These are phyloP conservation scores for Pterocles burchelli DNA, from an alignment of 2,113 vertebrate genomes.

Conservation along the genomic window DNA sequence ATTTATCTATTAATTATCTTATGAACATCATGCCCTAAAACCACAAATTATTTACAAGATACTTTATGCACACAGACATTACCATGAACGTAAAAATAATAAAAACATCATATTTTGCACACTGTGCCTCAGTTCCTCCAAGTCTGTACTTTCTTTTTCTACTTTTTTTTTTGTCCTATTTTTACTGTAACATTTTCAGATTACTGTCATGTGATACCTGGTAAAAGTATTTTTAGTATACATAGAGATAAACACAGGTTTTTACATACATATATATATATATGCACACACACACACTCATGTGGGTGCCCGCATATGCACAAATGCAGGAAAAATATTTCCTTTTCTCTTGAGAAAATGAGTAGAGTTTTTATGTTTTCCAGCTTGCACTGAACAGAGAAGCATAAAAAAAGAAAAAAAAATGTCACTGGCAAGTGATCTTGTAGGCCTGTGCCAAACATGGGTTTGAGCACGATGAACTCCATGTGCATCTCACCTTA, in stretches of 20 bases:
- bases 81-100: not conserved
- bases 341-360: not conserved
- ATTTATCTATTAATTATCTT: not conserved
- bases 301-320: not conserved
- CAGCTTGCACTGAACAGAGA: constrained; percentile 48
- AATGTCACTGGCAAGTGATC: constrained; percentile 29
- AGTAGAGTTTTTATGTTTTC: constrained; percentile 9
- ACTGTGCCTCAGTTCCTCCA: not conserved
- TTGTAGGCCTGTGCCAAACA: constrained; percentile 24
- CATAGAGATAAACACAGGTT: not conserved
- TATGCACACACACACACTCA: not conserved
- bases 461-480: constrained; percentile 50
- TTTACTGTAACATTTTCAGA: not conserved
- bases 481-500: constrained; percentile 59
- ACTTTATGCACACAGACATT: not conserved
- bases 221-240: not conserved
- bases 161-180: not conserved
- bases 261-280: not conserved
- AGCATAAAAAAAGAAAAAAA: not conserved
- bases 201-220: not conserved
- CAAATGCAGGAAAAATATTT: not conserved
- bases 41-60: not conserved
- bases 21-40: not conserved
- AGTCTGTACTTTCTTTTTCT: not conserved
- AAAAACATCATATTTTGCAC: not conserved